Evolutionary conservation across 2,888 invertebrate species (phyloP).

Genomic region (Tribolium freemani): DNA sequence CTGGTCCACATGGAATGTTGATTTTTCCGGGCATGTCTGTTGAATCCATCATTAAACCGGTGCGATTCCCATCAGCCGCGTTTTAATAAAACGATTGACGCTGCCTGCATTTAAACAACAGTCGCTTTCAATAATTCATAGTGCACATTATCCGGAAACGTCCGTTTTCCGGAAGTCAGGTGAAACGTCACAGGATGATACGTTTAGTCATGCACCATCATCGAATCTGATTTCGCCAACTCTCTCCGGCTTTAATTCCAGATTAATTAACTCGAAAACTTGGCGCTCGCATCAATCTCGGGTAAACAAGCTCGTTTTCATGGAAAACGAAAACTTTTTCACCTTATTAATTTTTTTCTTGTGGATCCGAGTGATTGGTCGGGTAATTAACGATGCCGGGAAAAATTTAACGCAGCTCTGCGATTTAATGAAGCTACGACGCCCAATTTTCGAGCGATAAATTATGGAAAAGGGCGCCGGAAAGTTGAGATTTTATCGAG

Average conservation of each 20-base stretch:
- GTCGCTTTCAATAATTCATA: slow-evolving; percentile 28
- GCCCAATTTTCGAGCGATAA: background rate
- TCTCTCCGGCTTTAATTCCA: background rate
- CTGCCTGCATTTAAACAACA: slow-evolving; percentile 7
- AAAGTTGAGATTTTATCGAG: background rate
- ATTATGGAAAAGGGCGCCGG: background rate
- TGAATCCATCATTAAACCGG: slow-evolving; percentile 25
- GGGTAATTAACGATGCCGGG: slow-evolving; percentile 6
- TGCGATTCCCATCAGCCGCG: slow-evolving; percentile 22
- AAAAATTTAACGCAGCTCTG: background rate
- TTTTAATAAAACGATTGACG: slow-evolving; percentile 8
- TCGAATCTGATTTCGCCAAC: background rate
- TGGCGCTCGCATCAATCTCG: background rate
- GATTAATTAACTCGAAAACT: slow-evolving; percentile 1
- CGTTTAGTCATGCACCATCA: slow-evolving; percentile 5
- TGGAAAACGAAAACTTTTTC: background rate
- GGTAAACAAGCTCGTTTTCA: slow-evolving; percentile 2
- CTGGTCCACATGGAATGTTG: background rate
- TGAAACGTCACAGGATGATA: slow-evolving; percentile 22
- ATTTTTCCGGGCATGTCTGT: background rate
- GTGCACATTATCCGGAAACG: slow-evolving; percentile 29
- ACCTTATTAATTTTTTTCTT: slow-evolving; percentile 3
- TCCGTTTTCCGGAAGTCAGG: slow-evolving; percentile 30
- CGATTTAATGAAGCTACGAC: background rate
- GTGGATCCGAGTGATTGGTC: background rate